Evolutionary conservation across 2,113 vertebrate species (phyloP), one percentile per base, ranked within the genome.

Genomic region (Cygnus atratus): DNA sequence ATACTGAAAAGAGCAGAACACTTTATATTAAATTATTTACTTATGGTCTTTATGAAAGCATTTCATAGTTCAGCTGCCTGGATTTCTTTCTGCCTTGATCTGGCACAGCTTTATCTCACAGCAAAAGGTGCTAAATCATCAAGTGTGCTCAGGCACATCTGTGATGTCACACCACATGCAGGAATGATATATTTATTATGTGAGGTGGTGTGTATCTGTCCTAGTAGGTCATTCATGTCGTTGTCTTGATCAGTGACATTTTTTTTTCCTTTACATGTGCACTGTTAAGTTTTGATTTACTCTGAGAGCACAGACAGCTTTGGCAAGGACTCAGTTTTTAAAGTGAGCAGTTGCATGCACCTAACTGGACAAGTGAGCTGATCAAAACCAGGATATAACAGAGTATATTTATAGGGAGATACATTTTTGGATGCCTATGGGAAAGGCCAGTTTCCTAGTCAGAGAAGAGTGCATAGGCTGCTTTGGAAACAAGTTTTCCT

Each of bases 51-150:
- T 66, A 39, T 72, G 62, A 92, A 90, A 87, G 66, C 10, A 2
- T 72, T 93, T 93, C 70, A 41, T 88, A 87, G 58, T 68, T 93
- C 10, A 17, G 73, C 90, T 93, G 88, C 86, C 35, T 91, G 77
- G 48, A 54, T 58, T 81, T 24, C 80, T 87, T 89, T 93, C 74
- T 68, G 39, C 39, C 70, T 76, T 87, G 58, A 75, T 88, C 58
- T 92, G 77, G 70, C 81, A 76, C 62, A 87, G 70, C 70, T 96
- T 93, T 82, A 84, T 96, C 73, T 84, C 48, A 48, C 83, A 91
- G 88, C 70, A 85, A 87, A 91, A 94, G 86, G 87, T 81, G 77
- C 84, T 93, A 96, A 96, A 96, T 91, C 93, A 66, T 91, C 52
- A 29, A 92, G 67, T 63, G 44, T 79, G 70, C 70, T 78, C 58